phyloP scores from a whole-genome alignment of 2,797 vertebrate species.

The Hirundo rustica region DNA sequence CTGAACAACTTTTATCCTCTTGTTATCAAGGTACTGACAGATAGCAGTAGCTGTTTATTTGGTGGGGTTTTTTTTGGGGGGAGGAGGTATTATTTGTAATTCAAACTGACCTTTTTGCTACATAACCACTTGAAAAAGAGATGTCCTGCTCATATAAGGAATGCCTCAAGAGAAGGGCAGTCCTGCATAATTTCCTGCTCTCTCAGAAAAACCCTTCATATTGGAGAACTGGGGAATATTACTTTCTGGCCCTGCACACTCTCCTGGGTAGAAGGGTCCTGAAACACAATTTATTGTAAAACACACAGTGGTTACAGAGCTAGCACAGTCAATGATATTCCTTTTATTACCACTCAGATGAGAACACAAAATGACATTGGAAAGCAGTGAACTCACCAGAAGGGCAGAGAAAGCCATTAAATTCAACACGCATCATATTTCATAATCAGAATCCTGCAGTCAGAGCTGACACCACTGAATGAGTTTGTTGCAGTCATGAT shows the following conservation, averaged over 20 bases:
- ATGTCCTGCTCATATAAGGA: constrained; percentile 39
- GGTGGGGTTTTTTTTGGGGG: no score
- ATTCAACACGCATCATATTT: constrained; percentile 82
- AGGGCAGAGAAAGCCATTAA: constrained; percentile 81
- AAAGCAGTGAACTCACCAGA: constrained; percentile 77
- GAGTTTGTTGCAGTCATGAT: constrained; percentile 78
- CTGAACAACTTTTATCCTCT: neutral
- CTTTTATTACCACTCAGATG: constrained; percentile 79
- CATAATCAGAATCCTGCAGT: constrained; percentile 80
- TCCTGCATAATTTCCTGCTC: constrained; percentile 11
- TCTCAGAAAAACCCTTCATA: constrained; percentile 24
- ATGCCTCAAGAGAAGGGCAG: constrained; percentile 25
- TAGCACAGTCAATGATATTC: constrained; percentile 76
- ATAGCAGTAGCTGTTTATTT: neutral
- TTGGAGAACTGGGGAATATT: constrained; percentile 58
- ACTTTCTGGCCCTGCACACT: constrained; percentile 57
- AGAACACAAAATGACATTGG: constrained; percentile 80
- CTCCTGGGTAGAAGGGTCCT: constrained; percentile 73
- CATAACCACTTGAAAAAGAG: constrained; percentile 45
- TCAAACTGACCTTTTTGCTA: constrained; percentile 41
- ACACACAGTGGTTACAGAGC: constrained; percentile 75
- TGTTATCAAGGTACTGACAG: neutral
- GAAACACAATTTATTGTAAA: constrained; percentile 79
- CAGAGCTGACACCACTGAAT: constrained; percentile 77
- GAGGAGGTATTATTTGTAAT: neutral